phyloP scores from a whole-genome alignment of 2,113 vertebrate genomes.

The Eptesicus fuscus region DNA sequence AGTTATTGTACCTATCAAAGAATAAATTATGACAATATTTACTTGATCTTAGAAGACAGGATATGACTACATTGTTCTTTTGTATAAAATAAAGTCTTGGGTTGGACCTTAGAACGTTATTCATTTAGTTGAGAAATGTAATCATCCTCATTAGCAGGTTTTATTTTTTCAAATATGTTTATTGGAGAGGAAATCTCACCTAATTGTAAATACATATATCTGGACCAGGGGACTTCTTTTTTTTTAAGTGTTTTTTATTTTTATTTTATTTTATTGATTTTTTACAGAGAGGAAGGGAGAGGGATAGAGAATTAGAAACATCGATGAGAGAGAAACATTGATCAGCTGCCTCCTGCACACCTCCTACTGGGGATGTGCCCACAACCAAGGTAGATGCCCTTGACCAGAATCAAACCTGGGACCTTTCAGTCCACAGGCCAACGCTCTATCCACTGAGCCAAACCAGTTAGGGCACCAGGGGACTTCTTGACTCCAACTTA shows the following conservation, averaged over 20 bases:
- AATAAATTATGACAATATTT: neutral
- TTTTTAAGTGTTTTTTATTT: too few species aligned
- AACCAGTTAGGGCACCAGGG: neutral
- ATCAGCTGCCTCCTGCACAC: too few species aligned
- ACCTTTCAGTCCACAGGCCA: too few species aligned
- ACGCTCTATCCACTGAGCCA: too few species aligned
- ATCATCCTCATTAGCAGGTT: neutral
- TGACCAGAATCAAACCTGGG: too few species aligned
- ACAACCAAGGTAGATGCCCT: too few species aligned
- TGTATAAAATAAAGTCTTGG: neutral
- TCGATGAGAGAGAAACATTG: too few species aligned
- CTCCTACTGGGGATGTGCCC: too few species aligned
- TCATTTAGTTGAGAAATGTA: neutral
- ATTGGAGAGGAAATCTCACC: neutral
- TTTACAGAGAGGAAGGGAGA: too few species aligned
- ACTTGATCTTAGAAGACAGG: neutral
- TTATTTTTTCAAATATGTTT: neutral
- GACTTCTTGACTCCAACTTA: neutral
- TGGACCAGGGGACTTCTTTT: neutral
- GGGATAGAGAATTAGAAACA: too few species aligned
- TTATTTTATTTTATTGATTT: too few species aligned
- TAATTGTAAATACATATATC: neutral
- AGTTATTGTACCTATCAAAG: neutral
- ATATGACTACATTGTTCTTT: neutral
- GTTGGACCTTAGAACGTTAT: neutral